Evolutionary conservation across 2,888 invertebrate species (phyloP), one percentile per base, ranked within the genome.

Genomic region (Drosophila eohydei): DNA sequence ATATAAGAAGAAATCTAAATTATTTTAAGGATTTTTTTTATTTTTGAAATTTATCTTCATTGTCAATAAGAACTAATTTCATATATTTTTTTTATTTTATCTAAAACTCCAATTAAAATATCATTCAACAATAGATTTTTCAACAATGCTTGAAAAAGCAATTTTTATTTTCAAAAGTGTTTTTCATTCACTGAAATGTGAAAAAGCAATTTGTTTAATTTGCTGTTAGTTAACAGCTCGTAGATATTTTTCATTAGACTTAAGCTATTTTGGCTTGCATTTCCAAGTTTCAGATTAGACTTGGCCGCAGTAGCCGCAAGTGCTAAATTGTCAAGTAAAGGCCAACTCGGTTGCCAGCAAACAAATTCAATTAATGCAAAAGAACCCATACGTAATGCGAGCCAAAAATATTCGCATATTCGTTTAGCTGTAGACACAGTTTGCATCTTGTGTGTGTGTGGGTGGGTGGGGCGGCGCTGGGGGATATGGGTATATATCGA

Each of bases 341-440:
- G 55, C 61, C 26, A 40, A 55, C 44, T 61, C 50, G 57, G 48
- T 65, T 84, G 86, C 75, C 88, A 81, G 77, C 62, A 74, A 71
- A 71, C 73, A 73, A 86, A 86, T 86, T 88, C 66, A 86, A 89
- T 89, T 86, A 86, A 88, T 83, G 69, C 71, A 59, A 9, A 50
- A 71, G 54, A 87, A 64, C 61, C 60, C 57, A 38, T 28, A 54
- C 54, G 54, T 65, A 63, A 63, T 69, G 56, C 69, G 54, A 74
- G 62, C 74, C 73, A 66, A 73, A 56, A 56, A 46, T 52, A 65
- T 48, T 34, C 51, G 38, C n/a, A 63, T 63, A 54, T 38, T 38
- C 55, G 16, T 40, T 28, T 44, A 21, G 16, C 9, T 11, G 2
- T 3, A 36, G 36, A 28, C 43, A 64, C 54, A 32, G 26, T 52